Evolutionary conservation across 2,113 vertebrate species (phyloP), one percentile per base, ranked within the genome.

Genomic region (Telmatochromis sp.): DNA sequence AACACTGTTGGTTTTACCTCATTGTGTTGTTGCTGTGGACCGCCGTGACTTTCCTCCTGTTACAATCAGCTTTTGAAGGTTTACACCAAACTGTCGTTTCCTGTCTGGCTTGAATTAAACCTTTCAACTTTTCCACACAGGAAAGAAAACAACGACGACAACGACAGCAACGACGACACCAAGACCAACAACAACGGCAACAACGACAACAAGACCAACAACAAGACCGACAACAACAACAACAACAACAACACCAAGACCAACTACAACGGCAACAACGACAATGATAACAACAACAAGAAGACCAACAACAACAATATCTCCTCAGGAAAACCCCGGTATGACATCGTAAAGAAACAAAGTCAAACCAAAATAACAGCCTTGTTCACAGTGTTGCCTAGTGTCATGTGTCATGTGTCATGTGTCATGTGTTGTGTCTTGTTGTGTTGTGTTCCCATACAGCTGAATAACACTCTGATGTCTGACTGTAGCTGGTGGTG

Each of bases 391-490:
- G 10, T 54, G 53, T 54, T n/a, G n/a, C n/a, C n/a, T n/a, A n/a
- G n/a, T n/a, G n/a, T n/a, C n/a, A n/a, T n/a, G n/a, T n/a, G n/a
- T n/a, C n/a, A n/a, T n/a, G n/a, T n/a, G n/a, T n/a, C n/a, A n/a
- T n/a, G n/a, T n/a, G n/a, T n/a, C n/a, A n/a, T n/a, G n/a, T n/a
- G n/a, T n/a, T n/a, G n/a, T n/a, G n/a, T n/a, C n/a, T n/a, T n/a
- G n/a, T n/a, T n/a, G n/a, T 53, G 51, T 54, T 0, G 21, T 23
- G 10, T 57, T 8, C 23, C 4, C 12, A 7, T 57, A 57, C 23
- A 57, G 54, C 12, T 54, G n/a, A 54, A 54, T 1, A 54, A 54
- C 53, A 0, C 0, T 26, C 0, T 57, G 12, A 57, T 55, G 21
- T 14, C 7, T 57, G 12, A 14, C 54, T 57, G 23, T 57, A 57